Evolutionary conservation across 2,797 vertebrate species (phyloP).

Genomic region (Sebastes diploproa): DNA sequence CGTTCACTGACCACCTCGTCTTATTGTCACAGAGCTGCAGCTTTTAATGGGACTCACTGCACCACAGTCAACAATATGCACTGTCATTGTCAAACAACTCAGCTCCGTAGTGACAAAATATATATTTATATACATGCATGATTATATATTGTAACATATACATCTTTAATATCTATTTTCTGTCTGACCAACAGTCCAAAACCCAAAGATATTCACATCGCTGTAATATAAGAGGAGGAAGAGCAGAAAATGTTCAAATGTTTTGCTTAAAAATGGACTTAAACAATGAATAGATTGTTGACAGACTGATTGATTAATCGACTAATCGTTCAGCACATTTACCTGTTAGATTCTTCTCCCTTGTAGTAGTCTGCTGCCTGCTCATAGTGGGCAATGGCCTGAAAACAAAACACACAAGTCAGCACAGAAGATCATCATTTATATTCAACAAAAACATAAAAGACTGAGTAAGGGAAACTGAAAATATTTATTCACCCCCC

Average conservation of each 20-base stretch:
- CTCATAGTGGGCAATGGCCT: conserved; percentile 83
- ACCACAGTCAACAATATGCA: background rate
- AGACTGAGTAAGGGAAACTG: background rate
- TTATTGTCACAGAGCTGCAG: background rate
- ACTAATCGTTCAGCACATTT: background rate
- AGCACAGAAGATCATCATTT: background rate
- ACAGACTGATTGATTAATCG: no score
- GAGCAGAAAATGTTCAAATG: background rate
- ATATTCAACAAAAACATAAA: background rate
- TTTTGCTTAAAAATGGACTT: background rate
- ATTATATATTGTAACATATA: background rate
- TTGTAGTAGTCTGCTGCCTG: conserved; percentile 83
- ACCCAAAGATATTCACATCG: background rate
- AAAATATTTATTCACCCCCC: background rate
- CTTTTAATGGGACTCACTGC: background rate
- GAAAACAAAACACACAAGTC: conserved; percentile 4
- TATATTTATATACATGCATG: background rate
- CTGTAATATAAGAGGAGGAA: background rate
- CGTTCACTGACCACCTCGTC: background rate
- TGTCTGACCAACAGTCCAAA: background rate
- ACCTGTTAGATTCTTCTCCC: conserved; percentile 80
- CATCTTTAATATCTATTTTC: background rate
- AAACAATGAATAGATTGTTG: background rate
- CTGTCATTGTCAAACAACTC: background rate
- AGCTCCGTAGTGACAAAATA: background rate